phyloP scores from a whole-genome alignment of 2,888 invertebrate genomes.

The Apotomis turbidana region DNA sequence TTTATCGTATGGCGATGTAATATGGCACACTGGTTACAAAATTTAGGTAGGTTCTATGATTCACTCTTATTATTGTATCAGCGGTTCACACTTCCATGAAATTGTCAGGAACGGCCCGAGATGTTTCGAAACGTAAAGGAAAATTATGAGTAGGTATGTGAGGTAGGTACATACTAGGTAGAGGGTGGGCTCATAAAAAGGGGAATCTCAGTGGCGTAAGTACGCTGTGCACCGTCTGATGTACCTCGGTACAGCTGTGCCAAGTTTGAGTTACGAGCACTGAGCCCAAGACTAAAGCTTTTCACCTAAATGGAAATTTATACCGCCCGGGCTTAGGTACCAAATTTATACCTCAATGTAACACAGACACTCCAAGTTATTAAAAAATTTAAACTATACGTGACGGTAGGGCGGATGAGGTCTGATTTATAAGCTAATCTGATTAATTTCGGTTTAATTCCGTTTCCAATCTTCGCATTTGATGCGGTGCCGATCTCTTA shows the following conservation, averaged over 20 bases:
- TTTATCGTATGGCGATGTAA: no score
- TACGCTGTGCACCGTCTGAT: slow-evolving; percentile 58
- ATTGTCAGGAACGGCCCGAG: no score
- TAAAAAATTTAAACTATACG: slow-evolving; percentile 7
- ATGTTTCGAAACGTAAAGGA: neutral
- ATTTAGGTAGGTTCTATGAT: no score
- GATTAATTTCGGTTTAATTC: slow-evolving; percentile 17
- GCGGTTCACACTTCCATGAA: no score
- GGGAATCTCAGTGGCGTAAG: slow-evolving; percentile 25
- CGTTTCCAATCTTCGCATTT: slow-evolving; percentile 5
- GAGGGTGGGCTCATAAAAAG: slow-evolving; percentile 12
- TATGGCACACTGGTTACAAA: no score
- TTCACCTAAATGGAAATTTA: slow-evolving; percentile 71
- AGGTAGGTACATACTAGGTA: slow-evolving; percentile 3
- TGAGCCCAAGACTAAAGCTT: slow-evolving; percentile 58
- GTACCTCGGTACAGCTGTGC: slow-evolving; percentile 62
- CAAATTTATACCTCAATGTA: slow-evolving; percentile 24
- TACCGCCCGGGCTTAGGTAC: slow-evolving; percentile 54
- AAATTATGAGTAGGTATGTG: slow-evolving; percentile 3
- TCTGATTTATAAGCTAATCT: slow-evolving; percentile 3
- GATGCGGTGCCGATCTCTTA: neutral
- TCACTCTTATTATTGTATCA: no score
- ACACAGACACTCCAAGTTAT: slow-evolving; percentile 1
- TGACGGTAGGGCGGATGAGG: neutral
- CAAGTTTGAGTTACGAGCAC: slow-evolving; percentile 66